A percentile compares a stretch with the other conserved stretches of the same genome.
phyloP scores from a whole-genome alignment of 1,140 invertebrate species.

The Ectropis grisescens region DNA sequence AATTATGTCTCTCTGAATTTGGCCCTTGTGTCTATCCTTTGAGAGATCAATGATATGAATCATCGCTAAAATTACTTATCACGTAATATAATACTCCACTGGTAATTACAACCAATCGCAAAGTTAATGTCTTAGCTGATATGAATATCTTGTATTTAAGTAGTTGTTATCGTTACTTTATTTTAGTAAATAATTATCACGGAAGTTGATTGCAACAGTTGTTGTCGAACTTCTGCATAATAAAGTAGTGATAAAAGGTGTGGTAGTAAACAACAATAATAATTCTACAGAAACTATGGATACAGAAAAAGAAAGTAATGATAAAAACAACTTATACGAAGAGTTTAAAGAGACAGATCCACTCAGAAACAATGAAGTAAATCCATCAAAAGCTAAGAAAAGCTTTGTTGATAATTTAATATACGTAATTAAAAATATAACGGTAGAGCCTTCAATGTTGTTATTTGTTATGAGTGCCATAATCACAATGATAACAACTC shows the following conservation, averaged over 20 bases:
- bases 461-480: slow-evolving; percentile 27
- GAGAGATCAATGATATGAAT: slow-evolving; percentile 1
- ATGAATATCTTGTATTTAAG: too few species aligned
- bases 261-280: too few species aligned
- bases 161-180: too few species aligned
- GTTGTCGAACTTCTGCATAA: too few species aligned
- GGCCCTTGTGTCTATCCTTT: background rate
- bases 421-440: slow-evolving; percentile 29
- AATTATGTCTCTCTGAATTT: too few species aligned
- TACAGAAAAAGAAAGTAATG: slow-evolving; percentile 1
- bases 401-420: slow-evolving; percentile 18
- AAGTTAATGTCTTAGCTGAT: too few species aligned
- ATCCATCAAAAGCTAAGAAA: slow-evolving; percentile 8
- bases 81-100: too few species aligned
- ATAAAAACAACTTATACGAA: slow-evolving; percentile 6
- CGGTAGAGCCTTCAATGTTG: slow-evolving; percentile 45
- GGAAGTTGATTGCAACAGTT: too few species aligned
- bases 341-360: slow-evolving; percentile 39
- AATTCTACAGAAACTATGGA: slow-evolving; percentile 2
- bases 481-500: slow-evolving; percentile 29
- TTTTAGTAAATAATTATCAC: too few species aligned
- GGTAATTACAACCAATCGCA: too few species aligned
- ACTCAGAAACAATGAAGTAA: slow-evolving; percentile 20
- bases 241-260: too few species aligned
- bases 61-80: background rate